Evolutionary conservation across 2,888 invertebrate species (phyloP).

Genomic region (Perizoma flavofasciatum): DNA sequence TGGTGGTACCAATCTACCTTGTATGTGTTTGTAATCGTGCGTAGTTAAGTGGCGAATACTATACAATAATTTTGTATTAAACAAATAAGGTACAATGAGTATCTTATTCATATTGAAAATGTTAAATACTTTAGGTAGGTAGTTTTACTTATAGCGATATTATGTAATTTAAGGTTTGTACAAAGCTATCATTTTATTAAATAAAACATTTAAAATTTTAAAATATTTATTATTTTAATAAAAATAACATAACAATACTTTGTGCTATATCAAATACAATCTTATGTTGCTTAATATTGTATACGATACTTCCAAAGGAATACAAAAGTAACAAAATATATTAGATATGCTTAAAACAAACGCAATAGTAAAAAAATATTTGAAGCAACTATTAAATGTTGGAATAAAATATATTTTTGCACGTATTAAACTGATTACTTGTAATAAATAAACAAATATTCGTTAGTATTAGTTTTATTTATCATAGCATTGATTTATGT

Average conservation of each 20-base stretch:
- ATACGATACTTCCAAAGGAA: constrained; percentile 5
- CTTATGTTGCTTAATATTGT: not conserved
- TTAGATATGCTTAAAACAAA: constrained; percentile 22
- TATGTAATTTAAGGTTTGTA: constrained; percentile 30
- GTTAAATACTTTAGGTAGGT: constrained; percentile 2
- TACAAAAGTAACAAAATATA: constrained; percentile 35
- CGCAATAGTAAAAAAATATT: not conserved
- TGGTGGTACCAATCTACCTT: no score
- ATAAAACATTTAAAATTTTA: constrained; percentile 40
- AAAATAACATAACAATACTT: constrained; percentile 8
- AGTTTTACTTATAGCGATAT: constrained; percentile 7
- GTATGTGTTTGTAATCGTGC: constrained; percentile 1
- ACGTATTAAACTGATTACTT: no score
- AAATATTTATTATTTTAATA: constrained; percentile 15
- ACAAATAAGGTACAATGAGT: constrained; percentile 1
- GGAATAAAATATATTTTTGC: no score
- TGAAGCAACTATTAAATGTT: not conserved
- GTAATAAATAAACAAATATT: no score
- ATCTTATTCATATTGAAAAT: constrained; percentile 8
- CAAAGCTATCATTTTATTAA: constrained; percentile 40
- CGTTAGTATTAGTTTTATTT: no score
- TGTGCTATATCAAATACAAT: constrained; percentile 1
- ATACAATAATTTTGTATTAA: not conserved
- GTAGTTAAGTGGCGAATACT: constrained; percentile 7
- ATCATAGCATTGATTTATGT: no score